These are phyloP conservation scores for Desmophyllum pertusum DNA, from an alignment of 92 coral and sea anemone genomes.

Conservation along the genomic window DNA sequence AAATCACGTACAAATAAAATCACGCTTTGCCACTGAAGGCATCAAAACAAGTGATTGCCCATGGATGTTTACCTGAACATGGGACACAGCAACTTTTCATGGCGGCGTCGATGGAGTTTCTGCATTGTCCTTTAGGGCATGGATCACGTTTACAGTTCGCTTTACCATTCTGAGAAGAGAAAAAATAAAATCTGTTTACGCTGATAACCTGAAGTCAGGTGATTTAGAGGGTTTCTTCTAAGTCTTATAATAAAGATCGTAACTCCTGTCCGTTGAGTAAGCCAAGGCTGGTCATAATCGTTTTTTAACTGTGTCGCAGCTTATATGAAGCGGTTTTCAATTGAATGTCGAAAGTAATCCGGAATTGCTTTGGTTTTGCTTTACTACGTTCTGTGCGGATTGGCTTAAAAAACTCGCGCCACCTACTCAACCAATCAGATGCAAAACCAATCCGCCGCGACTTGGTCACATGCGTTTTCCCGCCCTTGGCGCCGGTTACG, in stretches of 20 bases:
- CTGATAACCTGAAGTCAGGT: not conserved
- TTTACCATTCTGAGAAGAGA: conserved; percentile 62
- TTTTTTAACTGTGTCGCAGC: too few relatives aligned
- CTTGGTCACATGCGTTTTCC: too few relatives aligned
- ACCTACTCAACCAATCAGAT: too few relatives aligned
- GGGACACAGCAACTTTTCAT: conserved; percentile 71
- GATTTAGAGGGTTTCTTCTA: not conserved
- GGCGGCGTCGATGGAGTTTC: conserved; percentile 43
- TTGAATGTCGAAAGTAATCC: too few relatives aligned
- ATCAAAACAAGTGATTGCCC: not conserved
- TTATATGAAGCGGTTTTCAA: too few relatives aligned
- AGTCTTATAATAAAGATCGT: not conserved
- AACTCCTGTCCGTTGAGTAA: too few relatives aligned
- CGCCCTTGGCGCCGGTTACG: too few relatives aligned
- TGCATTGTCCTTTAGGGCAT: conserved; percentile 79
- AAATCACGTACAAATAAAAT: not conserved
- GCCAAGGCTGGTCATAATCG: too few relatives aligned
- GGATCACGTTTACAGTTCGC: conserved; percentile 57
- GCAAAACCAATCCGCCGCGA: too few relatives aligned
- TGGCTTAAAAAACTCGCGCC: too few relatives aligned
- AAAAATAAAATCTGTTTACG: not conserved
- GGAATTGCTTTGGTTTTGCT: too few relatives aligned
- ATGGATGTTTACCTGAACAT: conserved; percentile 53
- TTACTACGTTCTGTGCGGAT: too few relatives aligned
- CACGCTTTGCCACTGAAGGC: not conserved